A percentile compares a stretch with the other conserved stretches of the same genome.
Conservation (phyloP, 2,888 invertebrate species). For the Trimorus sp. region DNA sequence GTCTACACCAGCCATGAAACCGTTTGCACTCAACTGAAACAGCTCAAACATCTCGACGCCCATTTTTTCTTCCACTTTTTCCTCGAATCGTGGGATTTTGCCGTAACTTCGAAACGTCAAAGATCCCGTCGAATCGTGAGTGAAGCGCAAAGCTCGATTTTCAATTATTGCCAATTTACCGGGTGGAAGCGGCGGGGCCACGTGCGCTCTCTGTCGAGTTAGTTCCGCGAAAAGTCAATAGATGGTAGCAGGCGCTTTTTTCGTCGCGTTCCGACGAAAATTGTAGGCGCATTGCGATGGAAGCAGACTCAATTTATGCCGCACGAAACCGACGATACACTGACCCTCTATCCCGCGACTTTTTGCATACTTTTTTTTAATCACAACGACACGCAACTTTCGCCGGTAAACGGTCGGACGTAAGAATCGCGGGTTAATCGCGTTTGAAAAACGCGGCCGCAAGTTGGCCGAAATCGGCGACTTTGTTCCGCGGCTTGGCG, state of each 20-base stretch:
- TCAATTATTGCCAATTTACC: neutral
- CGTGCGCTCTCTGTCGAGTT: neutral
- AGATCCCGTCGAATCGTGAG: neutral
- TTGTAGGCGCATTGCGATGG: slow-evolving; percentile 36
- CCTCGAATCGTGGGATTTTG: too few species aligned
- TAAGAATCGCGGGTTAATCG: too few species aligned
- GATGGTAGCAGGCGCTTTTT: slow-evolving; percentile 37
- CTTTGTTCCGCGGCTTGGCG: neutral
- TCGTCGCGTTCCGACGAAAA: slow-evolving; percentile 28
- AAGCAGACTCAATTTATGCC: slow-evolving; percentile 22
- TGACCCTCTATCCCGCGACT: slow-evolving; percentile 19
- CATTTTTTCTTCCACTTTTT: too few species aligned
- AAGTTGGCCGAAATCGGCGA: neutral
- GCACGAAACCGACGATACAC: slow-evolving; percentile 28
- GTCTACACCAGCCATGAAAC: too few species aligned
- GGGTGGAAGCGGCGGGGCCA: neutral
- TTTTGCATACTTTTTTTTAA: slow-evolving; percentile 1
- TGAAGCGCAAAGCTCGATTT: neutral
- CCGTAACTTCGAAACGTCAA: too few species aligned
- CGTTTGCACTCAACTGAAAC: too few species aligned
- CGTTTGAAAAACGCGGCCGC: neutral
- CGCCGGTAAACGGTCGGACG: too few species aligned
- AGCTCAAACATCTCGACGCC: too few species aligned
- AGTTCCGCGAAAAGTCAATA: slow-evolving; percentile 33
- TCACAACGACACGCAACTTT: too few species aligned